Percentiles rank a stretch among this genome's conserved stretches.
Evolutionary conservation across 1,140 invertebrate species (phyloP).

Genomic region (Plectrocnemia conspersa): DNA sequence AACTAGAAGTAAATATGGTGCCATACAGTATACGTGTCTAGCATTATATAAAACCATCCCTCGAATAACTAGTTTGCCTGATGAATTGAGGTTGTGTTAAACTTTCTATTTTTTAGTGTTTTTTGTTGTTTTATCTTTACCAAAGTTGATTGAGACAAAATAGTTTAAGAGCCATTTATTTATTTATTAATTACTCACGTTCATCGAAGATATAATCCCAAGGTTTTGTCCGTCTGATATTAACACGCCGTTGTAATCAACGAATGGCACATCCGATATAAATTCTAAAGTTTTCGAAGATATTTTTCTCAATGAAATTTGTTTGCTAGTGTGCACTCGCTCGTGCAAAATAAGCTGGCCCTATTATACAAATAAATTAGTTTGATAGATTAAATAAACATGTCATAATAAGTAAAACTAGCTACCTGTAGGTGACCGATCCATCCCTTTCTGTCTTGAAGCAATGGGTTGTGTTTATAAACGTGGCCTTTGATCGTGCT

Average conservation of each 20-base stretch:
- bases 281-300: conserved; percentile 8
- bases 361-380: no score
- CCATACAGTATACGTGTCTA: no score
- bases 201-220: conserved; percentile 8
- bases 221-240: conserved; percentile 4
- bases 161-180: neutral
- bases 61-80: no score
- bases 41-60: no score
- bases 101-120: no score
- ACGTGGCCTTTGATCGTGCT: conserved; percentile 84
- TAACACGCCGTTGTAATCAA: conserved; percentile 7
- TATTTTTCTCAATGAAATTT: conserved; percentile 9
- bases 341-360: no score
- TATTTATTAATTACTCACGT: conserved; percentile 2
- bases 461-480: conserved; percentile 74
- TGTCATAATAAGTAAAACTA: neutral
- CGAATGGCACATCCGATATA: neutral
- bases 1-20: no score
- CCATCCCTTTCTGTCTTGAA: conserved; percentile 1
- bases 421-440: conserved; percentile 8
- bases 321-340: no score
- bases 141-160: no score
- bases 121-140: no score
- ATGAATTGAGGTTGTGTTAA: no score
- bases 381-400: no score